A percentile compares a stretch with the other conserved stretches of the same genome.
Conservation (phyloP, 2,113 vertebrate species). For the Siniperca knerii region DNA sequence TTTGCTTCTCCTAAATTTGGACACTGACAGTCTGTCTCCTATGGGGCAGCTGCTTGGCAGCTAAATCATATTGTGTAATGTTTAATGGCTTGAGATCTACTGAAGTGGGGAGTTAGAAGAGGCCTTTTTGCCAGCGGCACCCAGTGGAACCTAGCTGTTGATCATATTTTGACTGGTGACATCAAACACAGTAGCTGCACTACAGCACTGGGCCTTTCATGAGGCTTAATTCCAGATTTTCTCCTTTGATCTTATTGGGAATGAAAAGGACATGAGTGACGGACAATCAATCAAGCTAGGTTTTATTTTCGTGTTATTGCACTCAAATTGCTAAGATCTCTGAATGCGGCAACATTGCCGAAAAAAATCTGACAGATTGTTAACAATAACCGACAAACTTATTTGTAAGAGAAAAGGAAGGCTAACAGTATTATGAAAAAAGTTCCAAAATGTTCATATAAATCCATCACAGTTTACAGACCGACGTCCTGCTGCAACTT, state of each 20-base stretch:
- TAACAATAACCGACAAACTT: neutral
- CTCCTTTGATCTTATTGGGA: neutral
- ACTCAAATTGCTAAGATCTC: neutral
- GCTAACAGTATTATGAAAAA: too few relatives aligned
- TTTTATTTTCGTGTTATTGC: neutral
- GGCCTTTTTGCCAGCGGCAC: neutral
- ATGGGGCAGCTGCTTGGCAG: conserved; percentile 31
- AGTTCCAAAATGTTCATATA: too few relatives aligned
- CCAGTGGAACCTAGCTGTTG: neutral
- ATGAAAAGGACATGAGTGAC: neutral
- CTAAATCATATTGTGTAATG: conserved; percentile 57
- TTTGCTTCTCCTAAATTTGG: conserved; percentile 41
- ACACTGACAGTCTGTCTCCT: neutral
- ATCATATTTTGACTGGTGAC: conserved; percentile 4
- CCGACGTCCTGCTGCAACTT: too few relatives aligned
- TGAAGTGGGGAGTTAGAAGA: neutral
- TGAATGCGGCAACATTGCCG: neutral
- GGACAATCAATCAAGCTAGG: neutral
- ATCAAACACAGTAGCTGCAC: conserved; percentile 3
- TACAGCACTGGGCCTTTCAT: neutral
- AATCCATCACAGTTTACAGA: neutral
- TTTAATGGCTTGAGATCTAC: conserved; percentile 16
- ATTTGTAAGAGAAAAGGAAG: neutral
- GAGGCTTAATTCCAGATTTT: neutral
- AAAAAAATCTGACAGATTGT: neutral